Evolutionary conservation across 2,888 invertebrate genomes (phyloP), one percentile per base, ranked within the genome.

Genomic region (Cetonia aurata): DNA sequence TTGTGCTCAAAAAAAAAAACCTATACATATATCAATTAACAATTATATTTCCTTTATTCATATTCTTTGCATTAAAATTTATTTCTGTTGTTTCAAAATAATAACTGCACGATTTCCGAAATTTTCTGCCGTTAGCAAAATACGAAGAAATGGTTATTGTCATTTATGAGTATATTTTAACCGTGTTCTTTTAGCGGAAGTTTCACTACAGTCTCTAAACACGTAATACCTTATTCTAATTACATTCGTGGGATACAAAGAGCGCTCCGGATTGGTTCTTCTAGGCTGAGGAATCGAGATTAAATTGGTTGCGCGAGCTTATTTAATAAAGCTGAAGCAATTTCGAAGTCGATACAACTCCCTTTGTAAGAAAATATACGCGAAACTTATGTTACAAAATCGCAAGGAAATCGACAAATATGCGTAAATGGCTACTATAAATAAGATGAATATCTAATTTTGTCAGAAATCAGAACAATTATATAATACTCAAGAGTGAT

Each of bases 141-240:
- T 37, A 37, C 50, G 62, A 65, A 37, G 62, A 65, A 65, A 52
- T 65, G 50, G 50, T 65, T 65, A 50, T 50, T 19, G 50, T 65
- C 50, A 48, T 65, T 48, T 65, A n/a, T n/a, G n/a, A n/a, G 50
- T 65, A 65, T 50, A 46, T 50, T 60, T 65, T 65, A 48, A 37
- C 62, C 15, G 52, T 52, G 46, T 65, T 65, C 62, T 41, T 65
- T 52, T 12, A 3, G 12, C 17, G 13, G 15, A 17, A 50, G 52
- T 65, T 65, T 50, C 17, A 15, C 50, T 50, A 50, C 62, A 17
- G 33, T 50, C 17, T 6, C 37, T 65, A 65, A 46, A 46, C 31
- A 60, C 62, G 62, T 65, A 65, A 52, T n/a, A n/a, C n/a, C n/a
- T n/a, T n/a, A n/a, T 65, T 65, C 62, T 65, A 65, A 65, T 65